Evolutionary conservation across 1,140 invertebrate genomes (phyloP).

Genomic region (Achatina immaculata): DNA sequence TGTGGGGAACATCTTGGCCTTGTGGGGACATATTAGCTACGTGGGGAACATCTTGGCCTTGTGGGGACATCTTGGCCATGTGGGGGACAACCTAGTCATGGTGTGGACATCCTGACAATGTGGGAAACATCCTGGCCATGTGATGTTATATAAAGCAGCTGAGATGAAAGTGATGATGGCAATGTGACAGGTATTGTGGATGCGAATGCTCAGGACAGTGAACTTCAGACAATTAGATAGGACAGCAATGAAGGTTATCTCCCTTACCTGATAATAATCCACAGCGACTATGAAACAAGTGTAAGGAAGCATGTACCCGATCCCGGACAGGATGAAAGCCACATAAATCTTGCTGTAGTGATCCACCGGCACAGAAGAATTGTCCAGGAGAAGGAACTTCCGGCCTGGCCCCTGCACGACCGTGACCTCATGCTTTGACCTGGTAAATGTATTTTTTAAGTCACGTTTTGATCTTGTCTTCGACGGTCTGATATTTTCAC

Average conservation of each 20-base stretch:
- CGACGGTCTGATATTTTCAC: neutral
- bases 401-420: neutral
- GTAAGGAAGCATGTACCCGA: slow-evolving; percentile 90
- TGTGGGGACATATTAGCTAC: no score
- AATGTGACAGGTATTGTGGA: no score
- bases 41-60: no score
- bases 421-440: neutral
- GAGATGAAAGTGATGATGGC: no score
- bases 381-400: neutral
- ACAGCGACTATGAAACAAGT: slow-evolving; percentile 93
- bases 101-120: no score
- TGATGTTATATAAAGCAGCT: no score
- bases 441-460: neutral
- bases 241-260: neutral
- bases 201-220: no score
- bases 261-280: slow-evolving; percentile 83
- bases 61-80: no score
- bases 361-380: slow-evolving; percentile 40
- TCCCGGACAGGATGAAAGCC: slow-evolving; percentile 85
- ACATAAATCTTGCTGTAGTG: slow-evolving; percentile 82
- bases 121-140: no score
- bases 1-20: no score
- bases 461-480: neutral
- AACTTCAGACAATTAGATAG: no score
- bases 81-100: no score